Evolutionary conservation across 2,113 vertebrate species (phyloP), one percentile per base, ranked within the genome.

Genomic region (Scytalopus superciliaris): DNA sequence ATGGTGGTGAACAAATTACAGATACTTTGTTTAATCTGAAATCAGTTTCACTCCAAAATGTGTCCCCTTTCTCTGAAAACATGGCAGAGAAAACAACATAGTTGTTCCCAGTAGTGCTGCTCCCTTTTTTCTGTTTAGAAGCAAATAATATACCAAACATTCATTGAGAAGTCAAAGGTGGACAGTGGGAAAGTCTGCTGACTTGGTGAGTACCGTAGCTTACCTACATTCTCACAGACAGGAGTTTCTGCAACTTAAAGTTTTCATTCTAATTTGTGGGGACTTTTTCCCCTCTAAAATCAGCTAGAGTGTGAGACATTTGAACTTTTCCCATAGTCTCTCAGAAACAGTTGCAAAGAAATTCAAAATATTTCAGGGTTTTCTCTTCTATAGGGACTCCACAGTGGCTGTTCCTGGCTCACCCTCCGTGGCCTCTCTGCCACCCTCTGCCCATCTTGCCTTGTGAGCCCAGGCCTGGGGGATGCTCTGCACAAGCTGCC

Each of bases 401-500:
- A 4, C 31, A 15, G 40, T 23, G 70, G 28, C 92, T 90, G 35
- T 49, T 76, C 37, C 60, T 79, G 66, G 28, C 44, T 81, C 2
- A 1, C 81, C 57, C 44, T 87, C 16, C 40, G 2, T 40, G 25
- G 40, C 69, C 47, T 17, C 39, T 45, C 42, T 79, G 44, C 40
- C 49, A 66, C 47, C 19, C 39, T 45, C 42, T 79, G 44, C 40
- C 49, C 67, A 13, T 45, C 45, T 30, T 30, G 28, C 39, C 19
- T 60, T 9, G 3, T 19, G 53, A 69, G 55, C 33, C 30, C 53
- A n/a, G 49, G n/a, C 70, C 40, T 23, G 9, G 52, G 45, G 16
- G 44, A 42, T 47, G 44, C 39, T 82, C 47, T 50, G 35, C 40
- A 18, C 0, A 1, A 69, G 44, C n/a, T 2, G 0, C 40, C 42